Evolutionary conservation across 2,113 vertebrate genomes (phyloP).

Genomic region (Gallinago jamesoni): DNA sequence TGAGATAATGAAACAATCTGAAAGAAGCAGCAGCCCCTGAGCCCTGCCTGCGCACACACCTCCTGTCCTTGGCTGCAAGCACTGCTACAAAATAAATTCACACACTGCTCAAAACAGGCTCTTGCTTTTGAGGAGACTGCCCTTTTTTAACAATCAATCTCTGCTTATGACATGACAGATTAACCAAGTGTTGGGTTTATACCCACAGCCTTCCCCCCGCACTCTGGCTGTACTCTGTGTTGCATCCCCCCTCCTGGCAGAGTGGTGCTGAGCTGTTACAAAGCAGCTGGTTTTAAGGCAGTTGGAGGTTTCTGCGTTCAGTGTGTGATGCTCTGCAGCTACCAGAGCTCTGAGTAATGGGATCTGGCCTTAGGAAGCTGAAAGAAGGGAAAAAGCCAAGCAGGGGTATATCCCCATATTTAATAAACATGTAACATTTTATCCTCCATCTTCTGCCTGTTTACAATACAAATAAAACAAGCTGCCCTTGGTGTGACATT

Average conservation of each 20-base stretch:
- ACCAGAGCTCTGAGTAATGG: background rate
- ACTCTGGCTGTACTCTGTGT: background rate
- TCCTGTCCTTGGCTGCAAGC: background rate
- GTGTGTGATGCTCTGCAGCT: background rate
- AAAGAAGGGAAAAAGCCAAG: slow-evolving; percentile 1
- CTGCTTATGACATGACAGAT: background rate
- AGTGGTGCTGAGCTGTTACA: background rate
- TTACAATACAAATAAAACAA: slow-evolving; percentile 59
- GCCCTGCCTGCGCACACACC: background rate
- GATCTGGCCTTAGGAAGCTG: slow-evolving; percentile 28
- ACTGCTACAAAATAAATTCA: background rate
- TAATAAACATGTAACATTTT: slow-evolving; percentile 59
- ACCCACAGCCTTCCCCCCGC: background rate
- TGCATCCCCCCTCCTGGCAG: background rate
- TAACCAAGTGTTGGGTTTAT: background rate
- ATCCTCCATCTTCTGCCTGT: slow-evolving; percentile 32
- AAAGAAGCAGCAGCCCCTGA: background rate
- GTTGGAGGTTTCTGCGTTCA: background rate
- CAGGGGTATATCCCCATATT: slow-evolving; percentile 3
- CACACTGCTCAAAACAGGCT: background rate
- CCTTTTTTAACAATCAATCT: background rate
- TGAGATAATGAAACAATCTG: background rate
- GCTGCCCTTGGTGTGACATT: slow-evolving; percentile 67
- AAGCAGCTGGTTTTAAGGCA: background rate
- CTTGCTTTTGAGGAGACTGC: background rate